Evolutionary conservation across 1,140 invertebrate genomes (phyloP), one percentile per base, ranked within the genome.

Genomic region (Musca domestica): DNA sequence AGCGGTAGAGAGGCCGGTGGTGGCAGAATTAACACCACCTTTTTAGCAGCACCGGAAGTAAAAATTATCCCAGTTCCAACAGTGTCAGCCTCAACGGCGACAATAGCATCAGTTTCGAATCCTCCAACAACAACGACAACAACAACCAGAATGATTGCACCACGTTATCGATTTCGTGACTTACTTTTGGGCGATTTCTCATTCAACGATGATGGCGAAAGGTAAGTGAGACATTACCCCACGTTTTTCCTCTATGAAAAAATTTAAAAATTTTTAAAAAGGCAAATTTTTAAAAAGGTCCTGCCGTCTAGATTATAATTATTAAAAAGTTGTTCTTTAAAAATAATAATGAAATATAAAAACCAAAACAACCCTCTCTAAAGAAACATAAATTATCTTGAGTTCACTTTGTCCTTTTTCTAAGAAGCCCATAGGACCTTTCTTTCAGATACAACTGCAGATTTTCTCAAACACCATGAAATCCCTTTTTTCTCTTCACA

Each of bases 121-220:
- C 4, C 49, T 51, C 15, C 67, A 63, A 15, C 66, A 67, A 49
- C 69, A 66, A 19, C 58, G n/a, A 47, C 66, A 34, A 46, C 69
- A 66, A 20, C 63, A 56, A 25, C 64, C 66, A 80, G 72, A 74
- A 77, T 80, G 71, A 75, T 77, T 72, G 75, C 80, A 61, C 80
- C 82, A 68, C 72, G 91, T 69, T 92, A 92, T 83, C 86, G 91
- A 25, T 87, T 93, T 71, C 85, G 91, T 64, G 91, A 93, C 83
- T 86, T 93, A 69, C 87, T 93, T 69, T 84, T 91, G 70, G 91
- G 91, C 48, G 91, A 92, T 81, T 91, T 89, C 75, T 89, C 88
- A 22, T 90, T 90, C 81, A 89, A 89, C 75, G 90, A 92, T 74
- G 90, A 92, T 71, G 90, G 90, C 3, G 88, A 90, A 85, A 88